Conservation (phyloP, 2,888 invertebrate genomes). For the Amiota communis region DNA sequence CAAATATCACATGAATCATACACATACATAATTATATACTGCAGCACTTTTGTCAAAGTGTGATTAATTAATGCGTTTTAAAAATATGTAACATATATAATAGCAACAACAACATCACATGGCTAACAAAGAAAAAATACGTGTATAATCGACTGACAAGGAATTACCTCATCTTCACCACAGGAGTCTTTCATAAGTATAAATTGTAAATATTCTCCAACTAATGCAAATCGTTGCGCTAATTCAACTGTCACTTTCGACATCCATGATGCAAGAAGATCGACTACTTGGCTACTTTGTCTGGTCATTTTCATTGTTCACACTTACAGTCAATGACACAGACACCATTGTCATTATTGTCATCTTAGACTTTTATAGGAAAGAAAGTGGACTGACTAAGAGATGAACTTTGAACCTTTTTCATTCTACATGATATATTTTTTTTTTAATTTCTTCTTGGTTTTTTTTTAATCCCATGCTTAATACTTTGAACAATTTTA, state of each 20-base stretch:
- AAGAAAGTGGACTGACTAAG: background rate
- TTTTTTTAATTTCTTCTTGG: no score
- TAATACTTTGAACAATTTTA: no score
- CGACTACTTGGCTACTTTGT: background rate
- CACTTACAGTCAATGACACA: background rate
- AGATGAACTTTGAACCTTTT: no score
- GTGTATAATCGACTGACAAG: constrained; percentile 42
- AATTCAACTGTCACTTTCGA: constrained; percentile 25
- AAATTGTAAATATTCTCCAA: no score
- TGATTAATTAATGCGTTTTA: constrained; percentile 46
- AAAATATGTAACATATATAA: background rate
- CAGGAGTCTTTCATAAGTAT: no score
- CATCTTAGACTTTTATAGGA: background rate
- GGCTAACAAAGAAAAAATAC: constrained; percentile 57
- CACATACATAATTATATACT: background rate
- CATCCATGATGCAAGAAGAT: background rate
- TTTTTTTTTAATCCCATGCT: no score
- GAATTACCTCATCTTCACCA: background rate
- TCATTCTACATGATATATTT: background rate
- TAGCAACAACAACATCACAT: constrained; percentile 47
- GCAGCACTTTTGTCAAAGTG: constrained; percentile 37
- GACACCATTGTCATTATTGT: constrained; percentile 11
- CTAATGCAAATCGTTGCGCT: background rate
- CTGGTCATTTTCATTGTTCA: background rate
- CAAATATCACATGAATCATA: background rate